A percentile compares a stretch with the other conserved stretches of the same genome.
Conservation (phyloP, 1,140 invertebrate genomes). For the Apis dorsata region DNA sequence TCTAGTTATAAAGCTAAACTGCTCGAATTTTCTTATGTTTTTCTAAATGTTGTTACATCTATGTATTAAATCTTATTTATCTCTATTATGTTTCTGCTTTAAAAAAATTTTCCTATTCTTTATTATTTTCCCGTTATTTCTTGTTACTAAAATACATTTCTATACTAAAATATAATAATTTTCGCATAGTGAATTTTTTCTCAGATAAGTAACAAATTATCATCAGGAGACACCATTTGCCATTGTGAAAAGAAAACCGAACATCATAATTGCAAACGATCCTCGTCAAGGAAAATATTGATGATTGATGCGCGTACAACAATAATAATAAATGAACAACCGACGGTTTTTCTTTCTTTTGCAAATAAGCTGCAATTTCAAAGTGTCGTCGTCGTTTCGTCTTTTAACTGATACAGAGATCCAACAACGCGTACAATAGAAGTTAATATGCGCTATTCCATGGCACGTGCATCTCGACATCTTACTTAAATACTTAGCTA, state of each 20-base stretch:
- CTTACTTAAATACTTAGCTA: conserved; percentile 12
- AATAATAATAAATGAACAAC: background rate
- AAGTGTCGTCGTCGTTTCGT: too few species aligned
- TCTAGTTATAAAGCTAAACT: background rate
- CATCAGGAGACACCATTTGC: background rate
- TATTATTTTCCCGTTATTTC: background rate
- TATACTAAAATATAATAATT: too few species aligned
- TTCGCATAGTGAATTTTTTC: background rate
- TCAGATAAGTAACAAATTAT: background rate
- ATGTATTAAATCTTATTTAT: too few species aligned
- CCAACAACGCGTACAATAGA: conserved; percentile 1
- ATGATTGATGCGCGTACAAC: background rate
- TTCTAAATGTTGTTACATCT: too few species aligned
- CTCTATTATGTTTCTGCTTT: background rate
- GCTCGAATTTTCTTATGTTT: background rate
- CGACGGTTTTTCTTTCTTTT: conserved; percentile 6
- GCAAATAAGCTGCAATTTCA: conserved; percentile 25
- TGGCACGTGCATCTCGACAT: conserved; percentile 25
- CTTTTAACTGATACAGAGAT: conserved; percentile 22
- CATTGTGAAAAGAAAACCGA: background rate
- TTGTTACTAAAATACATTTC: too few species aligned
- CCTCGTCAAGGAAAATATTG: background rate
- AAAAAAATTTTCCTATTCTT: background rate
- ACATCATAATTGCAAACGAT: background rate
- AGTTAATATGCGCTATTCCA: conserved; percentile 27